A percentile compares a stretch with the other conserved stretches of the same genome.
phyloP scores from a whole-genome alignment of 1,140 invertebrate species.

The Panonychus citri region DNA sequence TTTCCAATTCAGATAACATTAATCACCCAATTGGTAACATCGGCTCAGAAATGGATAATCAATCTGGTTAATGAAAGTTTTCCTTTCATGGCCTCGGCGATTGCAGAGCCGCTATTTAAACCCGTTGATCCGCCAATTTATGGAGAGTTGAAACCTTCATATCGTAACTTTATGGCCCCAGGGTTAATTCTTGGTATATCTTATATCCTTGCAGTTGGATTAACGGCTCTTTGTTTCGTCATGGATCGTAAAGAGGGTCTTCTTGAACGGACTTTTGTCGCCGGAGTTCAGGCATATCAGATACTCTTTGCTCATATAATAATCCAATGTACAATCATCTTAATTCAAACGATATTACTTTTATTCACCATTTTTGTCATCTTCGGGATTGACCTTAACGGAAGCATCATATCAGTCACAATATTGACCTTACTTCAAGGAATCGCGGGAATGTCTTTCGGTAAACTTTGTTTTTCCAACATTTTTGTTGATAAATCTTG shows the following conservation, averaged over 20 bases:
- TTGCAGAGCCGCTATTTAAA: background rate
- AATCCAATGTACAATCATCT: background rate
- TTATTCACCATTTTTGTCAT: slow-evolving; percentile 4
- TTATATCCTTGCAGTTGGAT: slow-evolving; percentile 76
- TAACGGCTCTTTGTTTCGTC: slow-evolving; percentile 72
- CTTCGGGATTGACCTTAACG: slow-evolving; percentile 2
- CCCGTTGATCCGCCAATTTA: slow-evolving; percentile 5
- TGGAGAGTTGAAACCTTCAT: slow-evolving; percentile 20
- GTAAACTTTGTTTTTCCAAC: background rate
- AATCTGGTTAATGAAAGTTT: background rate
- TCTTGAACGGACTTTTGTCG: slow-evolving; percentile 67
- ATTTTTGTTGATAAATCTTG: background rate
- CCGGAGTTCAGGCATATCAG: slow-evolving; percentile 35
- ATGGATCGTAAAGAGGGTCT: slow-evolving; percentile 73
- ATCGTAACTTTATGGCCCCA: slow-evolving; percentile 82
- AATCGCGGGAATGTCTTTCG: slow-evolving; percentile 7
- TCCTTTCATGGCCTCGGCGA: background rate
- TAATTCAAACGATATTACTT: slow-evolving; percentile 3
- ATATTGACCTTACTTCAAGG: slow-evolving; percentile 6
- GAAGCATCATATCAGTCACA: slow-evolving; percentile 5
- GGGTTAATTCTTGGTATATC: slow-evolving; percentile 78
- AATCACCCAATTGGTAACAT: background rate
- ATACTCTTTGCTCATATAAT: slow-evolving; percentile 15
- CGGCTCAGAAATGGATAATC: background rate
- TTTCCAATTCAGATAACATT: background rate